A percentile compares a stretch with the other conserved stretches of the same genome.
phyloP scores from a whole-genome alignment of 2,113 vertebrate species.

The Hirundichthys speculiger region DNA sequence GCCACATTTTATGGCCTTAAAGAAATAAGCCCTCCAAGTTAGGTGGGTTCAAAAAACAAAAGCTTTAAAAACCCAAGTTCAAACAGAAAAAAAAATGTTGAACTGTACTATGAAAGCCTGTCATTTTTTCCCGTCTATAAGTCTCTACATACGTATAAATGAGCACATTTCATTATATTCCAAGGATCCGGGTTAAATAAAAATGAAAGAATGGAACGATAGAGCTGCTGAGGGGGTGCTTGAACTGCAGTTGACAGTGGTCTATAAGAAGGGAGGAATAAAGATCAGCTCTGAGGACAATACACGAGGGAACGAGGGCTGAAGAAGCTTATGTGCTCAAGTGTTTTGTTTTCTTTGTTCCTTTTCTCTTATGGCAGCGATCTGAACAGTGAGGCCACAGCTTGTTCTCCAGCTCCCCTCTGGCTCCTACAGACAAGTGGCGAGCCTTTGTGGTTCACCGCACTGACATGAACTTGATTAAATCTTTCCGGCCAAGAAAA shows the following conservation, averaged over 20 bases:
- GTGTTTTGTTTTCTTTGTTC: neutral
- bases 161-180: no score
- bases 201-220: neutral
- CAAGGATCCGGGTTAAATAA: neutral
- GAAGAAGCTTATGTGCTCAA: slow-evolving; percentile 2
- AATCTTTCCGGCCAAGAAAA: slow-evolving; percentile 71
- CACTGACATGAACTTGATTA: slow-evolving; percentile 69
- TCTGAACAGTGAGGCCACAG: slow-evolving; percentile 50
- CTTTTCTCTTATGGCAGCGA: slow-evolving; percentile 25
- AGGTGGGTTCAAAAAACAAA: neutral
- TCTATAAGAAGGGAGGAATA: neutral
- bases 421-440: slow-evolving; percentile 51
- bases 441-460: slow-evolving; percentile 60
- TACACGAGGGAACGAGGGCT: neutral
- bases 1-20: no score
- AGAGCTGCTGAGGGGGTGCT: neutral
- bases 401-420: slow-evolving; percentile 45
- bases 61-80: neutral
- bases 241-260: slow-evolving; percentile 2
- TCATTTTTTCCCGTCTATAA: no score
- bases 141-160: no score
- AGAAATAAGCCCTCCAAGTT: neutral
- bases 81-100: neutral
- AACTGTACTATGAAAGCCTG: no score
- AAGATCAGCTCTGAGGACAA: slow-evolving; percentile 17